Base-by-base conservation (phyloP, 2,113 vertebrate species). In the Riparia riparia region DNA sequence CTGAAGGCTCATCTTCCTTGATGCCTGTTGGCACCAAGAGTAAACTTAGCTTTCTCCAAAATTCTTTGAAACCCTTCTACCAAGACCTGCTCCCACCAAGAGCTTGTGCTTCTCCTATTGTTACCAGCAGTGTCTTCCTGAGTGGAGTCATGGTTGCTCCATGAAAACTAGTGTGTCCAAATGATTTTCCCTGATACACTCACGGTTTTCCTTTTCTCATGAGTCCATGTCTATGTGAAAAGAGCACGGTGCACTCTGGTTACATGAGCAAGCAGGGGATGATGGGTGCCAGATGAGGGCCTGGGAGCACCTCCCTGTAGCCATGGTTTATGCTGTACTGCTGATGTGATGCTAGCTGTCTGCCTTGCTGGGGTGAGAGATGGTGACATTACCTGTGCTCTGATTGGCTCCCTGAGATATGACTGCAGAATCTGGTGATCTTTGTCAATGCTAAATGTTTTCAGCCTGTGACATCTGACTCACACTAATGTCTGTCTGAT, bases 161-260 rank as follows among this genome's bases (percentile, higher is more conserved):
- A 16, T 31, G 45, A 49, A 86, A 90, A 56, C 31, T 18, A 14
- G 17, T 1, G 5, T 34, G 2, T 24, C 18, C 58, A 21, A 28
- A 0, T 18, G 28, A 14, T 76, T 71, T 80, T 49, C 31, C 2
- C 0, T 8, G 51, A 24, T 16, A 17, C 17, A 12, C 6, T 16
- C 26, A 26, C 19, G 18, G 13, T 50, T 65, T 50, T 50, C 32
- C 51, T 44, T 32, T 42, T 32, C 32, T 50, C 68, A 18, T 8
- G 42, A 19, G 57, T 53, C 18, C 17, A 34, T 71, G 21, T 18
- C 25, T 15, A 24, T 10, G 17, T 21, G 28, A 58, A 32, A 39
- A 58, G 58, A 58, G 14, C 68, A 37, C 6, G 31, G 26, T 57
- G 37, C 26, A 7, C 44, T 65, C 68, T 44, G 51, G 12, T 22